phyloP scores from a whole-genome alignment of 2,888 invertebrate species.

The Pammene aurita region DNA sequence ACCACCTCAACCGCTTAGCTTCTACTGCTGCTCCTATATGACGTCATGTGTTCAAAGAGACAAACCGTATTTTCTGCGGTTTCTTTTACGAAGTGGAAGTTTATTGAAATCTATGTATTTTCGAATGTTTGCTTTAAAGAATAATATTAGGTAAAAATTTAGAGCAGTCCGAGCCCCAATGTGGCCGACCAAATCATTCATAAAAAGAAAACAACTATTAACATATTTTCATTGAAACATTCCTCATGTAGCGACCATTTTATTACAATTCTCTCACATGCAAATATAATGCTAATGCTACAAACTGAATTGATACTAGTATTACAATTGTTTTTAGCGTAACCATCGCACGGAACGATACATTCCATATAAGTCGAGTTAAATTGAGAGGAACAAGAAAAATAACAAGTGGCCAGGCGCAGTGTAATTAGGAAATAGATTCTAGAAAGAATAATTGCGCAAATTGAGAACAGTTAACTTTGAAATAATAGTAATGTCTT shows the following conservation, averaged over 20 bases:
- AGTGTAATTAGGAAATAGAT: slow-evolving; percentile 4
- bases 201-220: too few species aligned
- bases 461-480: not conserved
- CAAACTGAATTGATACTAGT: slow-evolving; percentile 32
- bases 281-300: slow-evolving; percentile 27
- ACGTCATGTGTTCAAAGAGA: too few species aligned
- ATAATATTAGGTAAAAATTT: too few species aligned
- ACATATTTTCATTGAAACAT: too few species aligned
- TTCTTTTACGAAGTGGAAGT: too few species aligned
- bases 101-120: too few species aligned
- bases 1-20: too few species aligned
- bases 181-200: too few species aligned
- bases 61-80: too few species aligned
- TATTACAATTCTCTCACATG: slow-evolving; percentile 37
- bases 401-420: not conserved
- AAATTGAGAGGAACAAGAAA: slow-evolving; percentile 20
- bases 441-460: not conserved
- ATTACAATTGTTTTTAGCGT: slow-evolving; percentile 31
- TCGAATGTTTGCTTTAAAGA: too few species aligned
- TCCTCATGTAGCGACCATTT: not conserved
- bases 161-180: too few species aligned
- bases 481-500: not conserved
- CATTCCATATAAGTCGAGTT: slow-evolving; percentile 25
- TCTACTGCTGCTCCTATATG: too few species aligned
- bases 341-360: slow-evolving; percentile 25